Evolutionary conservation across 2,113 vertebrate genomes (phyloP), one percentile per base, ranked within the genome.

Genomic region (Mus musculus): DNA sequence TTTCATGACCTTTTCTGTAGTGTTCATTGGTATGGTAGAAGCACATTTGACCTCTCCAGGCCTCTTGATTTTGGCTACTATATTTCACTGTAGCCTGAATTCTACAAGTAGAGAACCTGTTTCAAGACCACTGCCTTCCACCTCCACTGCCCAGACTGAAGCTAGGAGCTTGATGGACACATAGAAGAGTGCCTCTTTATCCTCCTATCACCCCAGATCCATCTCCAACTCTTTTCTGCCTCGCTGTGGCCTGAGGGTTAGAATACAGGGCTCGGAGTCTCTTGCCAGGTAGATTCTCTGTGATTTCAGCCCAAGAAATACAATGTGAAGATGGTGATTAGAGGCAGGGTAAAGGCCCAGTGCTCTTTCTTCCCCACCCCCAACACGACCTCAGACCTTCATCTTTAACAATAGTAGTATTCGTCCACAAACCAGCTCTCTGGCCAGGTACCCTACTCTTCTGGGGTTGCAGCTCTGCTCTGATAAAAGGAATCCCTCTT

Each of bases 81-180:
- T 46, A 39, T 36, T 65, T 8, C 28, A 49, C n/a, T 33, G 19
- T 39, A 77, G 71, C 0, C 8, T 2, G n/a, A 85, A 26, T 7
- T 42, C 49, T 0, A 0, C 12, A n/a, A 17, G 9, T 0, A 20
- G 5, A 73, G n/a, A 36, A 11, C 13, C 1, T n/a, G 10, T 16
- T 4, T 49, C 16, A n/a, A 42, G 42, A 16, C 30, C 63, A 69
- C 1, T 22, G 28, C 9, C 69, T 69, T 69, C 5, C 67, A 1
- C n/a, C 36, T 36, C 65, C 33, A 59, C 0, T 2, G 10, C 17
- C 52, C 26, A 65, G 26, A 24, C 8, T 11, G 89, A 46, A 28
- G 14, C 71, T 78, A 94, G 36, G 30, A 26, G 16, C 24, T 8
- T 14, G 24, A 12, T 7, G 65, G 49, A 67, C 33, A 39, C 11